A percentile compares a stretch with the other conserved stretches of the same genome.
Conservation (phyloP, 2,888 invertebrate species). For the Cetonia aurata region DNA sequence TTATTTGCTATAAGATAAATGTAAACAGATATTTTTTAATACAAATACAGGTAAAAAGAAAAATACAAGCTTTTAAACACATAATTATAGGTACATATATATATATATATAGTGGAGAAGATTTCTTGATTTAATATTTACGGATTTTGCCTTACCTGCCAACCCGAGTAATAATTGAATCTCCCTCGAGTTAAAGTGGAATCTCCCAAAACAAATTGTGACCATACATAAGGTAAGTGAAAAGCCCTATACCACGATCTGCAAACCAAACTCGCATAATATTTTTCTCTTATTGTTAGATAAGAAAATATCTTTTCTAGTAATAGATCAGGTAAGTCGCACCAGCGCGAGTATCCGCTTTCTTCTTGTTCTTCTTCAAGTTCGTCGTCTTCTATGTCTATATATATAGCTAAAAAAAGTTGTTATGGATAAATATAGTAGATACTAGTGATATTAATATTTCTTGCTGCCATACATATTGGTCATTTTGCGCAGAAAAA, state of each 20-base stretch:
- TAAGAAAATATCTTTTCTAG: constrained; percentile 80
- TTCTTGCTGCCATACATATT: constrained; percentile 11
- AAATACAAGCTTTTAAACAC: too few relatives aligned
- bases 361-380: constrained; percentile 63
- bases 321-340: constrained; percentile 77
- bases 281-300: constrained; percentile 76
- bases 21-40: too few relatives aligned
- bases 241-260: constrained; percentile 77
- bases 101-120: too few relatives aligned
- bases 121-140: constrained; percentile 10
- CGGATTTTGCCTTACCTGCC: constrained; percentile 70
- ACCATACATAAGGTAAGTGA: constrained; percentile 82
- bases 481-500: constrained; percentile 20
- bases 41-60: too few relatives aligned
- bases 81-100: too few relatives aligned
- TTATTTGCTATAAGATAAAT: not conserved
- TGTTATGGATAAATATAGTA: constrained; percentile 10
- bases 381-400: constrained; percentile 62
- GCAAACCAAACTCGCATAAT: constrained; percentile 80
- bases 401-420: constrained; percentile 59
- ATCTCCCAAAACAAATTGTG: constrained; percentile 79
- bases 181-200: constrained; percentile 79
- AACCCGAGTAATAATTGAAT: constrained; percentile 86
- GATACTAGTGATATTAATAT: not conserved
- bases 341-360: constrained; percentile 73